Percentiles rank a stretch among this genome's conserved stretches.
phyloP scores from a whole-genome alignment of 2,888 invertebrate species.

The Eudasyphora cyanicolor region DNA sequence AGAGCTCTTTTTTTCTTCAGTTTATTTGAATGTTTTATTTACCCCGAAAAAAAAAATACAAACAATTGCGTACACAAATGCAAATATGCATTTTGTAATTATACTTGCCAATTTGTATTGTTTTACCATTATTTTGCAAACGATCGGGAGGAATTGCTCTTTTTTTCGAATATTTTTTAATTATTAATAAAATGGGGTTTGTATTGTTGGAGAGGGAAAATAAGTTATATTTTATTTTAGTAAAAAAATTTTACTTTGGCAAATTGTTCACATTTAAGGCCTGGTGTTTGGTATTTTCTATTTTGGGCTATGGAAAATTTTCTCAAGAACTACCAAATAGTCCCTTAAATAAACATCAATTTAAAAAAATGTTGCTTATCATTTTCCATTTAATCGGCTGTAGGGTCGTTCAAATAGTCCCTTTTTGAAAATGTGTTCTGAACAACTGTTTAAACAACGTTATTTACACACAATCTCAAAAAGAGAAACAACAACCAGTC shows the following conservation, averaged over 20 bases:
- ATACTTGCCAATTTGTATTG: constrained; percentile 22
- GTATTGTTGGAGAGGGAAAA: too few species aligned
- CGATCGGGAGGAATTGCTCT: not conserved
- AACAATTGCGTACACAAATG: not conserved
- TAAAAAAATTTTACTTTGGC: not conserved
- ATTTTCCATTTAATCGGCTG: not conserved
- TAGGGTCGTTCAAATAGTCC: not conserved
- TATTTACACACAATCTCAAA: constrained; percentile 10
- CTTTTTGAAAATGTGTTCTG: not conserved
- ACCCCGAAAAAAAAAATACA: not conserved
- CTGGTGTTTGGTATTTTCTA: too few species aligned
- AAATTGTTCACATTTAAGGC: too few species aligned
- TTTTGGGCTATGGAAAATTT: too few species aligned
- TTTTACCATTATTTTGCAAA: constrained; percentile 19
- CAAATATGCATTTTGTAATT: not conserved
- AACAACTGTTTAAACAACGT: not conserved
- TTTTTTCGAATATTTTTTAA: not conserved
- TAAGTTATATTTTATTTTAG: constrained; percentile 1
- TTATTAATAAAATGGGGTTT: constrained; percentile 13
- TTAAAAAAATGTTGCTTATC: not conserved
- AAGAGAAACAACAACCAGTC: not conserved
- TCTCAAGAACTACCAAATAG: too few species aligned
- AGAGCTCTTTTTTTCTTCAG: not conserved
- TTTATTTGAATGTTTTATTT: not conserved
- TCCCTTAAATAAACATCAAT: not conserved